phyloP scores from a whole-genome alignment of 2,113 vertebrate species.

The Macaca nemestrina region DNA sequence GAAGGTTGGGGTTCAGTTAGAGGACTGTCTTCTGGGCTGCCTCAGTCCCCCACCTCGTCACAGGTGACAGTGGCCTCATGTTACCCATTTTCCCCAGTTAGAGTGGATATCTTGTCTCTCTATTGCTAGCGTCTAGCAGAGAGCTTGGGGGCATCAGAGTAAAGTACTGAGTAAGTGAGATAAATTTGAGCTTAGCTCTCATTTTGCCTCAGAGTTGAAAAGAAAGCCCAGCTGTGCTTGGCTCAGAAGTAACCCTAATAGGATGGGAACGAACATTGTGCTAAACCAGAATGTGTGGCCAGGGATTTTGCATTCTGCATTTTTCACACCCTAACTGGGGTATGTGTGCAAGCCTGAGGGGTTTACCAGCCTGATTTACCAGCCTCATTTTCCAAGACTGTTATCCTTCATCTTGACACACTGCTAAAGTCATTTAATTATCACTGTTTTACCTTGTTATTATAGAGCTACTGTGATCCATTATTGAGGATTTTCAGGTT shows the following conservation, averaged over 20 bases:
- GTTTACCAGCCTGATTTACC: constrained; percentile 70
- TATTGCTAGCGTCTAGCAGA: neutral
- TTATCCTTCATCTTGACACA: constrained; percentile 84
- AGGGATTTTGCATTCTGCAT: constrained; percentile 61
- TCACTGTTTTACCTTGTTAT: constrained; percentile 79
- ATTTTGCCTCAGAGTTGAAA: constrained; percentile 56
- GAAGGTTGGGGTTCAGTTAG: neutral
- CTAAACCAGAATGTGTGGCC: constrained; percentile 52
- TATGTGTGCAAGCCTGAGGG: constrained; percentile 54
- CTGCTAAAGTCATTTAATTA: constrained; percentile 83
- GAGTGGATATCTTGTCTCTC: neutral
- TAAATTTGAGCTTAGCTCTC: constrained; percentile 25
- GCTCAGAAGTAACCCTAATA: neutral
- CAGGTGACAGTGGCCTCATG: fast-evolving
- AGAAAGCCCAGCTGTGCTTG: constrained; percentile 41
- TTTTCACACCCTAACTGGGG: constrained; percentile 67
- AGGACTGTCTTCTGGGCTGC: neutral
- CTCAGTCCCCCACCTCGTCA: neutral
- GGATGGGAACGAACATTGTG: neutral
- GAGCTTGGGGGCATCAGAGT: neutral
- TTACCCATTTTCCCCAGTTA: neutral
- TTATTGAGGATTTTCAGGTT: constrained; percentile 76
- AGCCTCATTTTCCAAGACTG: constrained; percentile 67
- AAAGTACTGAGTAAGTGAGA: constrained; percentile 37
- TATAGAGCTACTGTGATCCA: constrained; percentile 61